Evolutionary conservation across 2,113 vertebrate genomes (phyloP), one percentile per base, ranked within the genome.

Genomic region (Melanocharis versteri): DNA sequence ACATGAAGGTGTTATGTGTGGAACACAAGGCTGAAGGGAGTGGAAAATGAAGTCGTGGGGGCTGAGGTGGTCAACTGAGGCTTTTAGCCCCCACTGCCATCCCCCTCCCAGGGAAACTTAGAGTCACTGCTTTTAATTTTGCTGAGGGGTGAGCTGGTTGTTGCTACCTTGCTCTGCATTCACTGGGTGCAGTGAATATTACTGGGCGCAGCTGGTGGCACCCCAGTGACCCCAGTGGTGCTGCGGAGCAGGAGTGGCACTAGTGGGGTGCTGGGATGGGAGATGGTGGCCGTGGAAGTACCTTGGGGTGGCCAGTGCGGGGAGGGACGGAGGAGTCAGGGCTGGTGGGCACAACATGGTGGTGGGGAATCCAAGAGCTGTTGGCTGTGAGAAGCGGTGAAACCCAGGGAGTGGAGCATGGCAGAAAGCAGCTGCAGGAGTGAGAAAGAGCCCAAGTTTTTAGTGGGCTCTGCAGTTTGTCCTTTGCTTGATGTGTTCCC

Each of bases 281-380:
- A 50, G 58, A 47, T 1, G 2, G 51, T 1, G 1, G 54, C 18
- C 15, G 0, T 2, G 10, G 40, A 64, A 37, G 24, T 47, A 6
- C 56, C 18, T 26, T 45, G 42, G 26, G 30, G 30, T 10, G 3
- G 66, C 16, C 0, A 1, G 24, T 3, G 7, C 0, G 0, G n/a
- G 33, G 22, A 77, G 21, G 22, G 42, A 68, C 6, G 5, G 18
- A n/a, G 35, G 15, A 21, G 8, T 79, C 5, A 2, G 47, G 28
- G 1, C 7, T 5, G 3, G n/a, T 23, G 48, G 37, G 27, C 33
- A 40, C 28, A n/a, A 7, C 9, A 8, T 7, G 30, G 30, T 40
- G 60, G 3, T 35, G 17, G 35, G 9, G 45, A 57, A n/a, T 11
- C 17, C 2, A 2, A 14, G 37, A 91, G 44, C 2, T 20, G 13